phyloP scores from a whole-genome alignment of 2,797 vertebrate species.

The Sparidentex hasta region DNA sequence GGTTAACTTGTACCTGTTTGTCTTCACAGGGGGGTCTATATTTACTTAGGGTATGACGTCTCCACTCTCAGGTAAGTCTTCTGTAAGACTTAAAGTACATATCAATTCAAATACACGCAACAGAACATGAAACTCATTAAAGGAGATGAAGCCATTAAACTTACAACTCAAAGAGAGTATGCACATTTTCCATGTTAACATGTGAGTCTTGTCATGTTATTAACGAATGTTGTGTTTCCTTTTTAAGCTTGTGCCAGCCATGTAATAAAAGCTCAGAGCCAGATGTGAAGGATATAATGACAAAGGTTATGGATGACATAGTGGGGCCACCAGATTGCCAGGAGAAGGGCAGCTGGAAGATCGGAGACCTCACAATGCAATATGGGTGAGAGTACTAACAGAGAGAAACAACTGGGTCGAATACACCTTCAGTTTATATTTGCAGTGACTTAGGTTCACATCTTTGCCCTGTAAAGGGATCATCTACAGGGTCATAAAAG shows the following conservation, averaged over 20 bases:
- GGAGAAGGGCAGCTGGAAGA: background rate
- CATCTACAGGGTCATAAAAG: background rate
- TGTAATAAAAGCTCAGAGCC: background rate
- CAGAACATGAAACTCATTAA: background rate
- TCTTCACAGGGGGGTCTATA: slow-evolving; percentile 32
- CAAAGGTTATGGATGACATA: background rate
- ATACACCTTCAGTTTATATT: background rate
- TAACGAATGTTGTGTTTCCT: slow-evolving; percentile 9
- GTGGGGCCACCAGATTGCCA: background rate
- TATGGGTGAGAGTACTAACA: slow-evolving; percentile 31
- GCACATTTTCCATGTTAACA: background rate
- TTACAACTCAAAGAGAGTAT: too few relatives aligned
- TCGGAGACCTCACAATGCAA: slow-evolving; percentile 22
- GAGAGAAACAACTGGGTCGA: background rate
- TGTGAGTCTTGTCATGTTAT: background rate
- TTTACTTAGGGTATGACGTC: background rate
- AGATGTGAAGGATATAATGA: too few relatives aligned
- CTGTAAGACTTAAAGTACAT: background rate
- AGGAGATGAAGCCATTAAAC: too few relatives aligned
- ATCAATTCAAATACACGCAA: slow-evolving; percentile 3
- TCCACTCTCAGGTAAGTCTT: slow-evolving; percentile 24
- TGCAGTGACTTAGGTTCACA: too few relatives aligned
- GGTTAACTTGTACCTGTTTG: background rate
- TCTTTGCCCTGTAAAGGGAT: background rate
- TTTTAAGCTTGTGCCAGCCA: slow-evolving; percentile 3